Conservation (phyloP, 1,140 invertebrate species). For the Eciton burchellii region DNA sequence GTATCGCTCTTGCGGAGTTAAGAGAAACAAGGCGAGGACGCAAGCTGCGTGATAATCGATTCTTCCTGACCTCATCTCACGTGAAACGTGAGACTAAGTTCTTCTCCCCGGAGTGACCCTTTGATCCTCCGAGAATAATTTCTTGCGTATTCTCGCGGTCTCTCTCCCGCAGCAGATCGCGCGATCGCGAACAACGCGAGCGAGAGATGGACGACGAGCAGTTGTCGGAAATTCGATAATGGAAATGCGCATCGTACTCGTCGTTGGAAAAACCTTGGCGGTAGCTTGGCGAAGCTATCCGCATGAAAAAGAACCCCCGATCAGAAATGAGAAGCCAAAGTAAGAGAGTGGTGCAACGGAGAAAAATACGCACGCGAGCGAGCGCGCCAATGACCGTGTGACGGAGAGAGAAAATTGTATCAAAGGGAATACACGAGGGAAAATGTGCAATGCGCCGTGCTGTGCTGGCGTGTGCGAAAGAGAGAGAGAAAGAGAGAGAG, state of each 20-base stretch:
- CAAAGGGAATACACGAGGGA: slow-evolving; percentile 34
- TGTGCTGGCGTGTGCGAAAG: background rate
- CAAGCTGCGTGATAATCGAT: no score
- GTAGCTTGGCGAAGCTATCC: slow-evolving; percentile 18
- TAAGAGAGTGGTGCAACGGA: slow-evolving; percentile 41
- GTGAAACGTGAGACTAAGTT: background rate
- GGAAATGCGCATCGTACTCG: slow-evolving; percentile 64
- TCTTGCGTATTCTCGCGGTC: background rate
- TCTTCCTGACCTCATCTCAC: no score
- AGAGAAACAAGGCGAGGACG: no score
- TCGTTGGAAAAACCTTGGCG: slow-evolving; percentile 62
- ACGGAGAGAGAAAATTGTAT: slow-evolving; percentile 4
- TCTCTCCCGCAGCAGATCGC: slow-evolving; percentile 60
- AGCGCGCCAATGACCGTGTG: background rate
- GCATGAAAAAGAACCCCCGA: slow-evolving; percentile 42
- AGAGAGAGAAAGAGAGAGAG: slow-evolving; percentile 7
- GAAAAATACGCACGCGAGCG: slow-evolving; percentile 1
- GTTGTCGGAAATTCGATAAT: slow-evolving; percentile 74
- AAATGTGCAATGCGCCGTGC: slow-evolving; percentile 5
- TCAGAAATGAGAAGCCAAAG: slow-evolving; percentile 48
- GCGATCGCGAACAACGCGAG: slow-evolving; percentile 58
- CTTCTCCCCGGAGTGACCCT: no score
- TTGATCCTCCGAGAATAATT: background rate
- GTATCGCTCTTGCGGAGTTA: no score
- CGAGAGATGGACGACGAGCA: slow-evolving; percentile 60